Evolutionary conservation across 1,140 invertebrate species (phyloP), one percentile per base, ranked within the genome.

Genomic region (Drosophila mayri): DNA sequence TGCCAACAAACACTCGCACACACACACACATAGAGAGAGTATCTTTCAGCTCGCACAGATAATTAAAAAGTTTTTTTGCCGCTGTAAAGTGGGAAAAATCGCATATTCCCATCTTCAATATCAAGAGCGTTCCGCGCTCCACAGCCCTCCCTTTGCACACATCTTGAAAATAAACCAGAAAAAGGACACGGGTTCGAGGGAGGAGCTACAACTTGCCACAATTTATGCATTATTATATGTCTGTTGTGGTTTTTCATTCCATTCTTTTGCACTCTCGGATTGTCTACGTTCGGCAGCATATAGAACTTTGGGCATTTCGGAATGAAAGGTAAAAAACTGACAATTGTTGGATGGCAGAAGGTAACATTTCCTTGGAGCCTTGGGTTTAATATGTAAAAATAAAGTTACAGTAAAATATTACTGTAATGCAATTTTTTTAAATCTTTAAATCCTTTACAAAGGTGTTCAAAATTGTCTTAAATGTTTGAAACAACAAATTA

Each of bases 221-320:
- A 79, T 71, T 79, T 79, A 79, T 77, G 66, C 66, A 79, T 78
- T 79, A 79, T 79, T 79, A 78, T 79, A 54, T 63, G 52, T 40
- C 41, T 40, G 43, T 49, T 76, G 63, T 47, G 52, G 58, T 49
- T 52, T 35, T 47, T 54, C 55, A 50, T 52, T 20, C n/a, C 22
- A 37, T 54, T 30, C 38, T 52, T 30, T 64, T 77, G 59, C 59
- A 38, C 74, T 64, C 54, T 78, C 40, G 22, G 38, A 35, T 41
- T 44, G 40, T 41, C 16, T 30, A 40, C 25, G 25, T 28, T 47
- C 46, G 14, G 20, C 25, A 11, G n/a, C 52, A 38, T n/a, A 20
- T 18, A n/a, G 10, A 18, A 8, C 4, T 5, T 12, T 20, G 38
- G 38, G 20, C 30, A 60, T 25, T 25, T 22, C 9, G 14, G 35